Conservation (phyloP, 2,888 invertebrate species). For the Acrobasis repandana region DNA sequence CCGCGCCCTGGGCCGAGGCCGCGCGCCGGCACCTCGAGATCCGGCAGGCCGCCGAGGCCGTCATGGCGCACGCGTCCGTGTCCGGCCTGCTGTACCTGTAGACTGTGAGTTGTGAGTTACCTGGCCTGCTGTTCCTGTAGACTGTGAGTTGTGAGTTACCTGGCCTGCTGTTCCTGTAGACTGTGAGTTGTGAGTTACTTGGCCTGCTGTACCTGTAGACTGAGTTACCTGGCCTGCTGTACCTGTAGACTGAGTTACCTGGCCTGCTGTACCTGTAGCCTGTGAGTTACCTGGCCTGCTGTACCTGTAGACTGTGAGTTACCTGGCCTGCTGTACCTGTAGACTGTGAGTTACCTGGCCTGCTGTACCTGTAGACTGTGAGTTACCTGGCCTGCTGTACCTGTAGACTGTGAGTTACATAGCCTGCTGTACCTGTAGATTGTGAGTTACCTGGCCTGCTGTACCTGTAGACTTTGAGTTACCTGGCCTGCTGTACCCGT, state of each 20-base stretch:
- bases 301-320: constrained; percentile 31
- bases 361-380: too few species aligned
- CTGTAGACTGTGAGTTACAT: constrained; percentile 92
- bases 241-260: not conserved
- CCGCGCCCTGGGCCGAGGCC: constrained; percentile 93
- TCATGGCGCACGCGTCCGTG: constrained; percentile 96
- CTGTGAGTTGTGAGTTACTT: constrained; percentile 56
- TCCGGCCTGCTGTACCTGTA: constrained; percentile 81
- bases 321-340: constrained; percentile 83
- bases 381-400: too few species aligned
- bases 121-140: too few species aligned
- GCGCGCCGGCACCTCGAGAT: constrained; percentile 92
- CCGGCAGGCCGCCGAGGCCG: constrained; percentile 93
- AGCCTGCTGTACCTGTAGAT: constrained; percentile 70
- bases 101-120: not conserved
- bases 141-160: too few species aligned
- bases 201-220: not conserved
- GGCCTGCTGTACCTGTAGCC: not conserved
- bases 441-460: constrained; percentile 79
- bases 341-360: constrained; percentile 82
- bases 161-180: constrained; percentile 70
- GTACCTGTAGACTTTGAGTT: too few species aligned
- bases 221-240: not conserved
- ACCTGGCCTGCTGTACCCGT: constrained; percentile 76
- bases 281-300: constrained; percentile 60